A percentile compares a stretch with the other conserved stretches of the same genome.
phyloP scores from a whole-genome alignment of 1,140 invertebrate genomes.

The Aplysia californica region DNA sequence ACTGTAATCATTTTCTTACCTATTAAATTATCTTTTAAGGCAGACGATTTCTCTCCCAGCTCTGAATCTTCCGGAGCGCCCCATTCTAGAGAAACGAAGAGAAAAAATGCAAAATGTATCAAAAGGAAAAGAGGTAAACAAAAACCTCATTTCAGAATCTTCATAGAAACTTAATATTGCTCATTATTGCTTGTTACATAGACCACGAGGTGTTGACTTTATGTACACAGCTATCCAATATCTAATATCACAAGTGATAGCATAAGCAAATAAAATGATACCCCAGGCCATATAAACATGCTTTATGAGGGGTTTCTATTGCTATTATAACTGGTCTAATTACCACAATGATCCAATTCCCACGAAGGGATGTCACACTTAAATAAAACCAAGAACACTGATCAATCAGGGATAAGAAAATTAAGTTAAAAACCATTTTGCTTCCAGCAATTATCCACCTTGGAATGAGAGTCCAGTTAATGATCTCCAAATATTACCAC shows the following conservation, averaged over 20 bases:
- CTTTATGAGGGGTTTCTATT: no score
- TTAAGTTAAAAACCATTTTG: background rate
- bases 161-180: background rate
- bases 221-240: no score
- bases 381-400: background rate
- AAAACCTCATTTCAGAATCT: background rate
- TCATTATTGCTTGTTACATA: no score
- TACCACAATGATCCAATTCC: no score
- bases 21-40: constrained; percentile 74
- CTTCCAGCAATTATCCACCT: background rate
- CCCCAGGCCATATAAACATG: no score
- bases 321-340: no score
- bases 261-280: background rate
- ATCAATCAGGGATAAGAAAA: background rate
- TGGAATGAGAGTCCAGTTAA: background rate
- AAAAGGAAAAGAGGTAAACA: background rate
- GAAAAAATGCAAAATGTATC: constrained; percentile 4
- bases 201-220: no score
- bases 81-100: constrained; percentile 76
- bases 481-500: background rate
- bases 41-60: constrained; percentile 72
- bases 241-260: background rate
- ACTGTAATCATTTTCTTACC: background rate
- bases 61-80: constrained; percentile 82
- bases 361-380: background rate